phyloP scores from a whole-genome alignment of 2,888 invertebrate species.

The Clunio marinus region DNA sequence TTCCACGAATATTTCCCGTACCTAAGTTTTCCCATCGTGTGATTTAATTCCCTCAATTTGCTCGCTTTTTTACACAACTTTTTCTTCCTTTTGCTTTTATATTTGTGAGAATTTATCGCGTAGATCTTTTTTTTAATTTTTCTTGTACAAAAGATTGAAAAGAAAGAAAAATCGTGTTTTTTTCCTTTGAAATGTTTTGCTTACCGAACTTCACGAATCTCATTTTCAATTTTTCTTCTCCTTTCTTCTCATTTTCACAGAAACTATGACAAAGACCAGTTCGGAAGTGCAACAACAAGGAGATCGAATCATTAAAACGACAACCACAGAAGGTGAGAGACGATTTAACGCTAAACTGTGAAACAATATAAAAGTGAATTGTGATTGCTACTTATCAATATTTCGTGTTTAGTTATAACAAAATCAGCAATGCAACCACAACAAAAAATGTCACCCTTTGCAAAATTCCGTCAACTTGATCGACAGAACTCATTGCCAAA shows the following conservation, averaged over 20 bases:
- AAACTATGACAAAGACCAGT: slow-evolving; percentile 39
- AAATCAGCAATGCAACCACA: slow-evolving; percentile 54
- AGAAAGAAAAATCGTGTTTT: slow-evolving; percentile 22
- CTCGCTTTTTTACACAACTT: slow-evolving; percentile 28
- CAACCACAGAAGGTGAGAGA: slow-evolving; percentile 36
- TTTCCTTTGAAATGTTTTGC: no score
- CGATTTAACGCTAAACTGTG: background rate
- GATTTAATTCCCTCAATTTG: slow-evolving; percentile 33
- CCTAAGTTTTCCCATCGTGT: background rate
- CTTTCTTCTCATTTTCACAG: slow-evolving; percentile 37
- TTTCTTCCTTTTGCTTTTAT: slow-evolving; percentile 26
- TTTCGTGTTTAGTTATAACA: slow-evolving; percentile 59
- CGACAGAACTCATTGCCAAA: slow-evolving; percentile 77
- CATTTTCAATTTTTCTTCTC: slow-evolving; percentile 13
- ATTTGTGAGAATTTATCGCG: slow-evolving; percentile 20
- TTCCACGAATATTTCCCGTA: background rate
- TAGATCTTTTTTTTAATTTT: no score
- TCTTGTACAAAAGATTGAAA: slow-evolving; percentile 10
- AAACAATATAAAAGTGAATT: slow-evolving; percentile 12
- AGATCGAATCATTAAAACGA: slow-evolving; percentile 35
- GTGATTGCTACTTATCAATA: background rate
- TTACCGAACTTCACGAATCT: background rate
- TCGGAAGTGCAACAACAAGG: slow-evolving; percentile 37
- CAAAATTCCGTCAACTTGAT: slow-evolving; percentile 88
- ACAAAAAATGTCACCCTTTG: slow-evolving; percentile 79